Conservation (phyloP, 2,797 vertebrate genomes). For the Paedocypris micromegethes region DNA sequence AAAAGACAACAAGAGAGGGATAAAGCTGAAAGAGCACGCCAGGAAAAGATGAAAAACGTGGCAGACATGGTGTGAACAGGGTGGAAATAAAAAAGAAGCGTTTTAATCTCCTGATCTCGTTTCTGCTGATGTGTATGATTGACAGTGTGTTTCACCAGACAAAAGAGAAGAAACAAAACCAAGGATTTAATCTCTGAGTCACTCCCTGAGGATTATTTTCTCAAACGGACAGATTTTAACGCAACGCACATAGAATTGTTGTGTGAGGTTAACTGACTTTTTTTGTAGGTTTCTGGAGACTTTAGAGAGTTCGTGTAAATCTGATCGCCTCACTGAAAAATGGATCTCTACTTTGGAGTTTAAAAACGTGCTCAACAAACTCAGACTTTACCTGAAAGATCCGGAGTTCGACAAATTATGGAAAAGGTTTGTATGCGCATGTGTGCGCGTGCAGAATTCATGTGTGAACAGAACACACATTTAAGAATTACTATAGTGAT, state of each 20-base stretch:
- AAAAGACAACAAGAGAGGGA: constrained; percentile 15
- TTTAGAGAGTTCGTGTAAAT: constrained; percentile 42
- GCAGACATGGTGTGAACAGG: constrained; percentile 2
- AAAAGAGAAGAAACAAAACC: constrained; percentile 2
- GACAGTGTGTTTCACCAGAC: constrained; percentile 6
- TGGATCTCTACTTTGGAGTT: constrained; percentile 52
- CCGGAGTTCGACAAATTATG: constrained; percentile 56
- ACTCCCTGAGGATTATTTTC: neutral
- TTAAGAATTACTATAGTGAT: neutral
- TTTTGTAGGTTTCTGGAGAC: constrained; percentile 46
- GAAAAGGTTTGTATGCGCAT: constrained; percentile 42
- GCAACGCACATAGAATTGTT: too few species aligned
- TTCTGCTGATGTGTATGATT: neutral
- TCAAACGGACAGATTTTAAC: neutral
- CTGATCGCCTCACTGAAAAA: constrained; percentile 38
- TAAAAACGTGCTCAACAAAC: constrained; percentile 48
- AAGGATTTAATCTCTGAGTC: neutral
- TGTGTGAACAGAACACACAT: too few species aligned
- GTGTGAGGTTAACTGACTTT: too few species aligned
- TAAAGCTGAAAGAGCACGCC: constrained; percentile 16
- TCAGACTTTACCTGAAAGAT: constrained; percentile 50
- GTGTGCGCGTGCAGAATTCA: neutral
- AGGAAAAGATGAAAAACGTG: constrained; percentile 3
- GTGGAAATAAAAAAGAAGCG: neutral
- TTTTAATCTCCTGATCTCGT: neutral